phyloP scores from a whole-genome alignment of 1,140 invertebrate genomes.

The Zaprionus camerounensis region DNA sequence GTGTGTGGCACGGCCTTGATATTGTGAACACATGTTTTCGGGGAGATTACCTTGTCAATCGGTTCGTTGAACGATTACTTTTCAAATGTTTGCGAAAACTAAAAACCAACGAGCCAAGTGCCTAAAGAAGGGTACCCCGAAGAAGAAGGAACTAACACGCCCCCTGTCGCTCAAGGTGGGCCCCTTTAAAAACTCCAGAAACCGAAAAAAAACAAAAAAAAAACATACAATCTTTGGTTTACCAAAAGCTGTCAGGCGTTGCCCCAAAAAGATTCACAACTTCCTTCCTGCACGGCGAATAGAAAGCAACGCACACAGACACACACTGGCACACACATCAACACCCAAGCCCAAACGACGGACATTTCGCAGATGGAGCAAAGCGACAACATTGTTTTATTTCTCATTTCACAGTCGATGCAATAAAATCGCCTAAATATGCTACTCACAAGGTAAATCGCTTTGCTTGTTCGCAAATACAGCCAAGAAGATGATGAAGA shows the following conservation, averaged over 20 bases:
- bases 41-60: constrained; percentile 77
- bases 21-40: constrained; percentile 73
- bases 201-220: background rate
- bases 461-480: constrained; percentile 44
- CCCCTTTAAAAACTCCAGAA: background rate
- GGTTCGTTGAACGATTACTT: constrained; percentile 79
- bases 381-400: constrained; percentile 77
- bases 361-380: constrained; percentile 37
- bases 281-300: constrained; percentile 65
- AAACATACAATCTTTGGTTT: constrained; percentile 52
- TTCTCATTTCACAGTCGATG: constrained; percentile 72
- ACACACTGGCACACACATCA: constrained; percentile 9
- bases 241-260: constrained; percentile 61
- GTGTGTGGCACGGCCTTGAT: constrained; percentile 63
- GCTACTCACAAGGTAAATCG: constrained; percentile 64
- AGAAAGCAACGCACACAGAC: constrained; percentile 42
- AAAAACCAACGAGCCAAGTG: constrained; percentile 42
- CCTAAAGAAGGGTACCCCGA: background rate
- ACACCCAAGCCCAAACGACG: constrained; percentile 8
- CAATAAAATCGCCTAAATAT: constrained; percentile 70
- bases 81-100: constrained; percentile 57
- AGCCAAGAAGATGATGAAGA: constrained; percentile 16
- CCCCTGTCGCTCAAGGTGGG: constrained; percentile 7
- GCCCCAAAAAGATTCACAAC: constrained; percentile 71
- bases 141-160: constrained; percentile 32